These are phyloP conservation scores for Typhlichthys subterraneus DNA, from an alignment of 2,797 vertebrate genomes.

Conservation along the genomic window DNA sequence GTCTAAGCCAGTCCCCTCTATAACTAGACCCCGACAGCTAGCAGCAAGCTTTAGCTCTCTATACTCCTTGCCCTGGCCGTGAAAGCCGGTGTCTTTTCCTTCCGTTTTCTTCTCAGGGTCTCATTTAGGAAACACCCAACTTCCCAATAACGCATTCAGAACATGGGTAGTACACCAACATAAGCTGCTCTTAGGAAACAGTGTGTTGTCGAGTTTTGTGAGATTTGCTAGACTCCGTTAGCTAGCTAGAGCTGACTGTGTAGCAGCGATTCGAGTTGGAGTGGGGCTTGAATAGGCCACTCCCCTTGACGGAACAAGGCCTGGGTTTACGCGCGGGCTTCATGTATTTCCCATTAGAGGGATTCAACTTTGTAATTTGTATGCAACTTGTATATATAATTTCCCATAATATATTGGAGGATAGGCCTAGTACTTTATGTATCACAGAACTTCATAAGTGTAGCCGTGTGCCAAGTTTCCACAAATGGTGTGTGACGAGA, in stretches of 20 bases:
- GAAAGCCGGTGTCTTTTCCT: conserved; percentile 69
- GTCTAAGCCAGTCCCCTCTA: conserved; percentile 49
- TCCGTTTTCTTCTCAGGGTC: conserved; percentile 37
- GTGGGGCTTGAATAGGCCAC: conserved; percentile 17
- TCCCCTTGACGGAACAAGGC: conserved; percentile 55
- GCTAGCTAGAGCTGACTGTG: conserved; percentile 59
- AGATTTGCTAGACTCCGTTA: conserved; percentile 65
- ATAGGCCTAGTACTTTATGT: no score
- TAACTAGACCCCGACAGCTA: conserved; percentile 53
- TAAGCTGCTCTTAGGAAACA: conserved; percentile 9
- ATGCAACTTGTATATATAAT: no score
- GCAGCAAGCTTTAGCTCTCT: conserved; percentile 56
- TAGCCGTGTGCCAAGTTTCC: no score
- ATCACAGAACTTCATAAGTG: no score
- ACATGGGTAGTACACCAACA: conserved; percentile 8
- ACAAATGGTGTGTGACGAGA: no score
- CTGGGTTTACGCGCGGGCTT: conserved; percentile 18
- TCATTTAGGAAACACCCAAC: conserved; percentile 25
- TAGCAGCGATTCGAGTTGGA: conserved; percentile 50
- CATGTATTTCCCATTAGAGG: no score
- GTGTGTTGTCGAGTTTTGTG: conserved; percentile 48
- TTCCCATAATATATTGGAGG: no score
- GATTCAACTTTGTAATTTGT: no score
- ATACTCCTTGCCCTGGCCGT: conserved; percentile 49
- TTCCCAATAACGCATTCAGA: conserved; percentile 20